Percentiles rank a stretch among this genome's conserved stretches.
Evolutionary conservation across 64 coral and sea anemone species (phyloP).

Genomic region (Montipora sp.): DNA sequence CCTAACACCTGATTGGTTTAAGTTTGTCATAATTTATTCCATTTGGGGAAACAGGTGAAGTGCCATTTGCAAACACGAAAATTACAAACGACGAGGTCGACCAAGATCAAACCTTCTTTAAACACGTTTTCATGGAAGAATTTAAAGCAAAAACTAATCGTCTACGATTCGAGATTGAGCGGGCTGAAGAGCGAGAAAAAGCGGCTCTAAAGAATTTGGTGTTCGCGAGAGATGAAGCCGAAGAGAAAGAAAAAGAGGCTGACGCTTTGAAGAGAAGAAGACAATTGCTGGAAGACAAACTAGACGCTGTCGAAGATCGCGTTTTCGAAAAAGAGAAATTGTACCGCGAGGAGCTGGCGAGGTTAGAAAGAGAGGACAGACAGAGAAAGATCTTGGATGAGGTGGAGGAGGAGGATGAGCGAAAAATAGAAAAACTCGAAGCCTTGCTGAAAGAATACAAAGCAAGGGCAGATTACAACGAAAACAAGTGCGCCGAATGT

Average conservation of each 20-base stretch:
- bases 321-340: constrained; percentile 49
- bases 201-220: constrained; percentile 26
- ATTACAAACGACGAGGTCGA: constrained; percentile 1
- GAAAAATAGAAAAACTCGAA: constrained; percentile 44
- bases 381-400: constrained; percentile 56
- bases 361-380: constrained; percentile 49
- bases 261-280: constrained; percentile 42
- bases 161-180: constrained; percentile 48
- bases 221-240: constrained; percentile 5
- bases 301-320: constrained; percentile 48
- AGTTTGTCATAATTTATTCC: constrained; percentile 32
- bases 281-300: constrained; percentile 18
- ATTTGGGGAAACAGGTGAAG: constrained; percentile 50
- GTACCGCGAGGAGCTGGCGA: constrained; percentile 5
- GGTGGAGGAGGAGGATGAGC: constrained; percentile 50
- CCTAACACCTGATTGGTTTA: constrained; percentile 5
- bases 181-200: constrained; percentile 50
- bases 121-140: constrained; percentile 56
- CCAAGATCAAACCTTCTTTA: constrained; percentile 7
- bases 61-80: background rate
- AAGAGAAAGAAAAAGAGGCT: constrained; percentile 34
- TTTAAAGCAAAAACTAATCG: constrained; percentile 56
- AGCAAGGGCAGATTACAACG: constrained; percentile 24
- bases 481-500: constrained; percentile 58
- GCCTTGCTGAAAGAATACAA: constrained; percentile 12